Evolutionary conservation across 2,113 vertebrate genomes (phyloP), one percentile per base, ranked within the genome.

Genomic region (Marcusenius ussheri): DNA sequence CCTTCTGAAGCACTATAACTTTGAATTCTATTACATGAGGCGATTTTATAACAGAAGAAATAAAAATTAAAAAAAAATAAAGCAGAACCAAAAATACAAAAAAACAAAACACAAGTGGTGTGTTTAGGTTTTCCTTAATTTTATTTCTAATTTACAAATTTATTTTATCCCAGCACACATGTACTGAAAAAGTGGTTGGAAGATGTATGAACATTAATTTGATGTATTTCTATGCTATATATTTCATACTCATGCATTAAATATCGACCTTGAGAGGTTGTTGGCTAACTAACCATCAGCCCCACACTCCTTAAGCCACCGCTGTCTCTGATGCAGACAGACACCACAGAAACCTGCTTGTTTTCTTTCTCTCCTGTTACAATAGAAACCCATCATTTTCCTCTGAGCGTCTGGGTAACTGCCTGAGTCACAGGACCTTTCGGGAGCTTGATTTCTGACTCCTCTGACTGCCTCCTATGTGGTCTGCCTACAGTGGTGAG

Each of bases 311-410:
- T 88, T 53, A 51, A 87, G 24, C 27, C 10, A 6, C 2, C 8
- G 4, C 87, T 88, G 51, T 42, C 27, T 62, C 31, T 88, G 53
- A 62, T 88, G 56, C 27, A 87, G 47, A 56, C 49, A 87, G 49
- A 74, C 35, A 51, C 62, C 11, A 35, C 47, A 50, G 56, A 21
- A 47, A 27, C 8, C n/a, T 77, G 46, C 88, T 53, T 89, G 13
- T 74, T 88, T 47, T 49, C 3, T 19, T 74, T 6, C 24, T 88
- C 58, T 47, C 88, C 21, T 15, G 58, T 70, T n/a, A 70, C 62
- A 70, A 88, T 27, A 88, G 62, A 31, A 88, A 74, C 39, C 53
- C 39, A n/a, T 27, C 87, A 31, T 47, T 88, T 88, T 74, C 53
- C 31, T 31, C 13, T 47, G 45, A 88, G 3, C 27, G 15, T 50